Percentiles rank a stretch among this genome's conserved stretches.
These are phyloP conservation scores for Hydropsyche betteni DNA, from an alignment of 2,888 invertebrate genomes.

Conservation along the genomic window DNA sequence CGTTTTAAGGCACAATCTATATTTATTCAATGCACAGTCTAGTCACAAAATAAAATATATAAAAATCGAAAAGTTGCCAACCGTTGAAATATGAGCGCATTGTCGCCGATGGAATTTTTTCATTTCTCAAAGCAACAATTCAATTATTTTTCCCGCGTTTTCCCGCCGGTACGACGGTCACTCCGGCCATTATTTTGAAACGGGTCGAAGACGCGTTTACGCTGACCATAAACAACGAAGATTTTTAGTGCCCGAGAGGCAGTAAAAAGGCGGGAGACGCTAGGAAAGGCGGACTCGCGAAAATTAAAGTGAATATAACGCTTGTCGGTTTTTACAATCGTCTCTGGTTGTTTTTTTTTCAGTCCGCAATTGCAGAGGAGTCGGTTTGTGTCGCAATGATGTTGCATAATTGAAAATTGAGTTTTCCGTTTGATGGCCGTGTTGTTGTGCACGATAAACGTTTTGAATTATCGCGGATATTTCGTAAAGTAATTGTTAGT, in stretches of 20 bases:
- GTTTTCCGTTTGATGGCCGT: too few relatives aligned
- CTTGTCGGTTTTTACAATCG: too few relatives aligned
- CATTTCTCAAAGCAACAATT: conserved; percentile 6
- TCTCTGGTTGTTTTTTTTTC: too few relatives aligned
- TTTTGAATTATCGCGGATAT: too few relatives aligned
- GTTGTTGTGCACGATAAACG: too few relatives aligned
- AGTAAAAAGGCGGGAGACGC: background rate
- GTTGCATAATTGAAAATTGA: too few relatives aligned
- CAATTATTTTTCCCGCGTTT: conserved; percentile 15
- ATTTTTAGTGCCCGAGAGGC: background rate
- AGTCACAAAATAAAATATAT: background rate
- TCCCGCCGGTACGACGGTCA: background rate
- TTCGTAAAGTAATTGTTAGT: too few relatives aligned
- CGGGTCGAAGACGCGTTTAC: background rate
- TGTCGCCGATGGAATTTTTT: background rate
- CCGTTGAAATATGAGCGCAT: background rate
- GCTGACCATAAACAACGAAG: background rate
- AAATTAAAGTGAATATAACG: background rate
- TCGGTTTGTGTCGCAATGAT: too few relatives aligned
- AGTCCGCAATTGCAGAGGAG: too few relatives aligned
- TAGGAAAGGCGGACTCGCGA: background rate
- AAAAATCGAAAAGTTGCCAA: background rate
- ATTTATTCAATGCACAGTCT: too few relatives aligned
- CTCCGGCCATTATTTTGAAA: background rate
- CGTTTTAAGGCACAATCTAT: too few relatives aligned